Conservation (phyloP, 92 coral and sea anemone genomes). For the Phymanthus crucifer region DNA sequence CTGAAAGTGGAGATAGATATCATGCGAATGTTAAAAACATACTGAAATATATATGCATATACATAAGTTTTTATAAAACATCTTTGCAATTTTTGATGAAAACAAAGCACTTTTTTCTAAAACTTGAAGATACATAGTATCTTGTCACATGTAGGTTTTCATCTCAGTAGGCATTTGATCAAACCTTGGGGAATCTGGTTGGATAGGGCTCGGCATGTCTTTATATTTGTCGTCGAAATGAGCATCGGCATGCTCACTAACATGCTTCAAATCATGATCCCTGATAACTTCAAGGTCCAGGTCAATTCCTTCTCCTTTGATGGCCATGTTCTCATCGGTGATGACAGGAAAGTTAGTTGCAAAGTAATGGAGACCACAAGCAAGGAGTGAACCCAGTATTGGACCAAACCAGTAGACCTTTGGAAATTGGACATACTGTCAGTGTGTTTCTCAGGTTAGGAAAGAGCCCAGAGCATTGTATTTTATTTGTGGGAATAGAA, state of each 20-base stretch:
- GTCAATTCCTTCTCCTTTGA: conserved; percentile 28
- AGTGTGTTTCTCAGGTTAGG: no score
- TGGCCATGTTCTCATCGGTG: not conserved
- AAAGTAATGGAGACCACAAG: conserved; percentile 12
- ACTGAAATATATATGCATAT: no score
- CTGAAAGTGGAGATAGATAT: no score
- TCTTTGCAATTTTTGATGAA: not conserved
- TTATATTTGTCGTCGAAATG: not conserved
- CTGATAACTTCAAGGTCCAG: not conserved
- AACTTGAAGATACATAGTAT: not conserved
- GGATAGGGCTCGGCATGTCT: not conserved
- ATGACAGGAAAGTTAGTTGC: conserved; percentile 15
- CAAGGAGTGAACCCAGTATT: conserved; percentile 48
- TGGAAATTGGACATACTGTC: not conserved
- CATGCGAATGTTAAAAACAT: no score
- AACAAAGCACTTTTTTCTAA: not conserved
- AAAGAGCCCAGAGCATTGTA: no score
- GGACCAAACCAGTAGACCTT: conserved; percentile 70
- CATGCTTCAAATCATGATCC: not conserved
- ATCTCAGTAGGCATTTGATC: conserved; percentile 26
- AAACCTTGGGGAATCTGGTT: conserved; percentile 32
- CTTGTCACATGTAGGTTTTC: conserved; percentile 25
- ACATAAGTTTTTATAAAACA: no score
- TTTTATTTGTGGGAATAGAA: no score
- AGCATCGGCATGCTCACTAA: not conserved